These are phyloP conservation scores for Sebastes vulpes DNA, from an alignment of 2,797 vertebrate species.

Conservation along the genomic window DNA sequence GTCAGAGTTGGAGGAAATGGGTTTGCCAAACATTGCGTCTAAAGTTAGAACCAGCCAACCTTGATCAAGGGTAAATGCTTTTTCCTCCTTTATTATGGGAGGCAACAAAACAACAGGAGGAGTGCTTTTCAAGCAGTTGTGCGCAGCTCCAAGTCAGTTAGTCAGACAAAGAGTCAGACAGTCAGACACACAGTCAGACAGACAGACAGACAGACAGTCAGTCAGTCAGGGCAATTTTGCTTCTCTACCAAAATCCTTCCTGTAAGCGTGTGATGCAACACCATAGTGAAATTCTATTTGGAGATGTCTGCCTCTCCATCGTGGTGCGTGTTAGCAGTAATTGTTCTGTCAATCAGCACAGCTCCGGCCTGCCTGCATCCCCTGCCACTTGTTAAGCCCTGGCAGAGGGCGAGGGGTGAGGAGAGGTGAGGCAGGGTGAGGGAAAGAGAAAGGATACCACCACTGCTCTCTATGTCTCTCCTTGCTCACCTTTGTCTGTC, in stretches of 20 bases:
- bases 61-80: slow-evolving; percentile 82
- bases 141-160: slow-evolving; percentile 45
- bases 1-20: slow-evolving; percentile 71
- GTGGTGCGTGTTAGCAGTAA: slow-evolving; percentile 86
- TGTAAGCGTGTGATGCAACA: slow-evolving; percentile 85
- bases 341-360: slow-evolving; percentile 90
- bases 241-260: slow-evolving; percentile 80
- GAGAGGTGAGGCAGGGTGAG: slow-evolving; percentile 56
- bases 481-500: slow-evolving; percentile 33
- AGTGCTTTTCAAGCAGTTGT: slow-evolving; percentile 64
- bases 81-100: slow-evolving; percentile 34
- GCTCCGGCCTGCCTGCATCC: slow-evolving; percentile 78
- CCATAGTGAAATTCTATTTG: slow-evolving; percentile 89
- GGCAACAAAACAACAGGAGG: slow-evolving; percentile 54
- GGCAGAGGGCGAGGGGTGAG: slow-evolving; percentile 55
- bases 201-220: not conserved
- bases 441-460: slow-evolving; percentile 25
- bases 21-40: slow-evolving; percentile 77
- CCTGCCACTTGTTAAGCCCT: slow-evolving; percentile 82
- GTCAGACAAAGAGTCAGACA: slow-evolving; percentile 21
- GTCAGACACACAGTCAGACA: slow-evolving; percentile 19
- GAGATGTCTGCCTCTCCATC: slow-evolving; percentile 86
- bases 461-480: slow-evolving; percentile 17
- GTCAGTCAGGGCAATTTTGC: slow-evolving; percentile 68
- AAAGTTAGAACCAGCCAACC: slow-evolving; percentile 83